Conservation (phyloP, 2,113 vertebrate species). For the Ochotona princeps region DNA sequence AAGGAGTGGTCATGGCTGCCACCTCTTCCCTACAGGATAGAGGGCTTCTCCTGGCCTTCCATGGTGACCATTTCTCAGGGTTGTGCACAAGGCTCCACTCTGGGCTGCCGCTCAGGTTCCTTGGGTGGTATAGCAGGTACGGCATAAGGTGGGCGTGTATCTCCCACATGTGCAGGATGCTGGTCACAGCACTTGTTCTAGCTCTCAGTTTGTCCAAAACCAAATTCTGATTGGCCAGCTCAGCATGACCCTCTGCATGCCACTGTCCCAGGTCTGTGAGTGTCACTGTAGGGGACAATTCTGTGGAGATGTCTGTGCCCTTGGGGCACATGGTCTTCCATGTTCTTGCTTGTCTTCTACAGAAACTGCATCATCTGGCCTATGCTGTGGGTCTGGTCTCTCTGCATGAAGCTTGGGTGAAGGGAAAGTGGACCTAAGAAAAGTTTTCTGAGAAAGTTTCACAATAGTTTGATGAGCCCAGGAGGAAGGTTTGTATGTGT, state of each 20-base stretch:
- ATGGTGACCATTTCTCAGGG: not conserved
- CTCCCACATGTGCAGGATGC: too few relatives aligned
- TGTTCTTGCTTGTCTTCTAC: not conserved
- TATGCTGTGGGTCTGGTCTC: not conserved
- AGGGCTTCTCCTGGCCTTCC: not conserved
- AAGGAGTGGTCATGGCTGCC: not conserved
- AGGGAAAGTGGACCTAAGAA: not conserved
- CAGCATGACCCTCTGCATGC: not conserved
- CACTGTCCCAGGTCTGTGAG: accelerated
- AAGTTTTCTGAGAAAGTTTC: conserved; percentile 24
- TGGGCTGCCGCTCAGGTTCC: too few relatives aligned
- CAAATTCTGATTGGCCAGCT: not conserved
- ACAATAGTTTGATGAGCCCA: not conserved
- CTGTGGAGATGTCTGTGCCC: not conserved
- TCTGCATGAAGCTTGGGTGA: not conserved
- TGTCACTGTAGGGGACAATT: not conserved
- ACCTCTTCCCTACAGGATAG: not conserved
- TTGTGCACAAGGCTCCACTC: accelerated
- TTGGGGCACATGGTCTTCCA: too few relatives aligned
- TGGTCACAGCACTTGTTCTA: not conserved
- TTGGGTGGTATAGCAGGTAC: not conserved
- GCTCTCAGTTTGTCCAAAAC: not conserved
- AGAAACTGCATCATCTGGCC: not conserved
- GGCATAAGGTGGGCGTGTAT: accelerated
- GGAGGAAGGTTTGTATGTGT: not conserved